Evolutionary conservation across 2,113 vertebrate species (phyloP).

Genomic region (Sakesphorus luctuosus): DNA sequence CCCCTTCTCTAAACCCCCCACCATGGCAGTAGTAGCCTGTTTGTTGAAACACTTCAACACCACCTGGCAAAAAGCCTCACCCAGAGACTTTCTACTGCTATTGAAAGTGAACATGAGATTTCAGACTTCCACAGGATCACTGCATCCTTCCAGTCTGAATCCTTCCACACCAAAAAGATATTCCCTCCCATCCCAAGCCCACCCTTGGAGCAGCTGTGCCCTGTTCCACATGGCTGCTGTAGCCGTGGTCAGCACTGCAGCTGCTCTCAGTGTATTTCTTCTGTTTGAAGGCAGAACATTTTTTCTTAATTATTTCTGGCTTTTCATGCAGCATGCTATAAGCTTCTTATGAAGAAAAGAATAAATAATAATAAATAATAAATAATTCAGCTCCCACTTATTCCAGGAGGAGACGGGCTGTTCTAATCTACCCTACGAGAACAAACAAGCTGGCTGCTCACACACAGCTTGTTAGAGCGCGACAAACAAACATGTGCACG

Average conservation of each 20-base stretch:
- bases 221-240: not conserved
- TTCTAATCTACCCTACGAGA: conserved; percentile 72
- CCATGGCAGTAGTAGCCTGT: not conserved
- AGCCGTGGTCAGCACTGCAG: not conserved
- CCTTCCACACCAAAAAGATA: not conserved
- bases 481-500: conserved; percentile 39
- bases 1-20: not conserved
- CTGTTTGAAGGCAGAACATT: conserved; percentile 22
- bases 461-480: conserved; percentile 47
- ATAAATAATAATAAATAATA: too few relatives aligned
- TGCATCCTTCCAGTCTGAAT: not conserved
- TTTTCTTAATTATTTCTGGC: conserved; percentile 74
- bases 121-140: not conserved
- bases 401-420: conserved; percentile 65
- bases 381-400: conserved; percentile 73
- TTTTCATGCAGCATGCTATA: conserved; percentile 67
- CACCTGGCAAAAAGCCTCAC: not conserved
- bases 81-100: not conserved
- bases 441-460: conserved; percentile 66
- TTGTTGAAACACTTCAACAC: not conserved
- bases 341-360: conserved; percentile 69
- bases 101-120: not conserved
- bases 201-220: not conserved
- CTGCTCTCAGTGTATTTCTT: conserved; percentile 11
- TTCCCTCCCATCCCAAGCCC: not conserved